These are phyloP conservation scores for Micrasema minimum DNA, from an alignment of 1,140 invertebrate genomes.

Conservation along the genomic window DNA sequence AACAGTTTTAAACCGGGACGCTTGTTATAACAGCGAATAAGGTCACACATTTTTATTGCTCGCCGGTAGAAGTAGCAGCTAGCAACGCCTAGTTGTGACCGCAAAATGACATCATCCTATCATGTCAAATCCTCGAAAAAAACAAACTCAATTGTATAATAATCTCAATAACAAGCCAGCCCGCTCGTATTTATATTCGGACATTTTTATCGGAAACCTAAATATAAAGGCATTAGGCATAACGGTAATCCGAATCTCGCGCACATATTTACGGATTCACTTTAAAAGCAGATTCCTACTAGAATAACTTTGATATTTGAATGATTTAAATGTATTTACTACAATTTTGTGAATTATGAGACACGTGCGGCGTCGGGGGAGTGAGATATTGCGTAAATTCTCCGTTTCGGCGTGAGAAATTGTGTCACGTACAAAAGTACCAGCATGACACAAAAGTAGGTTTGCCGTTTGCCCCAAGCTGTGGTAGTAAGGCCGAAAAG, in stretches of 20 bases:
- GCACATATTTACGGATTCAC: not conserved
- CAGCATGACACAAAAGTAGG: conserved; percentile 38
- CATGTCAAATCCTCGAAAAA: conserved; percentile 38
- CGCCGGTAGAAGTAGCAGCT: conserved; percentile 11
- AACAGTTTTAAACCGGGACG: no score
- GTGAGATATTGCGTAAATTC: not conserved
- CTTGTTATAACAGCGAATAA: conserved; percentile 8
- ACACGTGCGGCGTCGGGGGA: not conserved
- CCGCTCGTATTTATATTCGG: conserved; percentile 3
- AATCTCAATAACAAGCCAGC: conserved; percentile 16
- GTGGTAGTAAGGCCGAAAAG: not conserved
- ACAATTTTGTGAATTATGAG: not conserved
- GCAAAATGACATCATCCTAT: conserved; percentile 36
- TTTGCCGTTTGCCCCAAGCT: conserved; percentile 10
- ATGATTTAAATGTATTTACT: not conserved
- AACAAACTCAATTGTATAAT: conserved; percentile 36
- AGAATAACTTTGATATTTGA: not conserved
- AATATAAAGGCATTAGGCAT: conserved; percentile 9
- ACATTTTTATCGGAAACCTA: conserved; percentile 8
- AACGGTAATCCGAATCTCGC: not conserved
- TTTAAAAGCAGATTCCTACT: conserved; percentile 6
- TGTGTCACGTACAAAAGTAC: conserved; percentile 25
- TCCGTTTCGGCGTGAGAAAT: not conserved
- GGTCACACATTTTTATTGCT: conserved; percentile 30
- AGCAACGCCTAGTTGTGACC: conserved; percentile 22